Evolutionary conservation across 1,140 invertebrate species (phyloP).

Genomic region (Subanguina moxae): DNA sequence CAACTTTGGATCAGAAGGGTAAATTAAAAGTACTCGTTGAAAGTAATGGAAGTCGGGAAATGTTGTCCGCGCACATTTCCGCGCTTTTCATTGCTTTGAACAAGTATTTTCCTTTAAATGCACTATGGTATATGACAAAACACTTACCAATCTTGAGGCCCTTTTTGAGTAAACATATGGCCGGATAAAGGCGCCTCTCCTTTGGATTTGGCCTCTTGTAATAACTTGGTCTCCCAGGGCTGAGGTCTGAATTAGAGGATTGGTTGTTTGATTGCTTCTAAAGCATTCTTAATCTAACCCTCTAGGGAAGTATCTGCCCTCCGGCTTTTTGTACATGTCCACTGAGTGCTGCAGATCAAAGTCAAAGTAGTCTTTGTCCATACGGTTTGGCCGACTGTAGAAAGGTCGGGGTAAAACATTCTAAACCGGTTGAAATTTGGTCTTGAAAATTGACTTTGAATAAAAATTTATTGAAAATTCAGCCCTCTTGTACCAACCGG

Average conservation of each 20-base stretch:
- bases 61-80: too few relatives aligned
- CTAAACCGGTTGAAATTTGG: background rate
- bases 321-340: slow-evolving; percentile 48
- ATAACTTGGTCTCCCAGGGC: slow-evolving; percentile 54
- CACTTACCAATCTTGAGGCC: background rate
- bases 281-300: slow-evolving; percentile 38
- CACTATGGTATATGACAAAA: too few relatives aligned
- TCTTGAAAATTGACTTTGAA: too few relatives aligned
- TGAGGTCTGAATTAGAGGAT: slow-evolving; percentile 43
- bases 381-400: slow-evolving; percentile 55
- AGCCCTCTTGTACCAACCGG: too few relatives aligned
- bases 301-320: slow-evolving; percentile 49
- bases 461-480: too few relatives aligned
- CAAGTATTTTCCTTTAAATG: too few relatives aligned
- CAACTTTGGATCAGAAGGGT: too few relatives aligned
- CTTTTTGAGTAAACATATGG: slow-evolving; percentile 49
- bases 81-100: too few relatives aligned
- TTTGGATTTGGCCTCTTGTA: slow-evolving; percentile 46
- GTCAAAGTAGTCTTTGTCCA: slow-evolving; percentile 58
- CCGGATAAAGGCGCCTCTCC: slow-evolving; percentile 54
- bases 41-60: too few relatives aligned
- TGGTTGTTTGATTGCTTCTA: background rate
- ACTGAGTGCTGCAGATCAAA: slow-evolving; percentile 58
- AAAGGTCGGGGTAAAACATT: slow-evolving; percentile 50
- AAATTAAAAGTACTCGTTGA: too few relatives aligned